Evolutionary conservation across 2,888 invertebrate genomes (phyloP), one percentile per base, ranked within the genome.

Genomic region (Amphimallon solstitiale): DNA sequence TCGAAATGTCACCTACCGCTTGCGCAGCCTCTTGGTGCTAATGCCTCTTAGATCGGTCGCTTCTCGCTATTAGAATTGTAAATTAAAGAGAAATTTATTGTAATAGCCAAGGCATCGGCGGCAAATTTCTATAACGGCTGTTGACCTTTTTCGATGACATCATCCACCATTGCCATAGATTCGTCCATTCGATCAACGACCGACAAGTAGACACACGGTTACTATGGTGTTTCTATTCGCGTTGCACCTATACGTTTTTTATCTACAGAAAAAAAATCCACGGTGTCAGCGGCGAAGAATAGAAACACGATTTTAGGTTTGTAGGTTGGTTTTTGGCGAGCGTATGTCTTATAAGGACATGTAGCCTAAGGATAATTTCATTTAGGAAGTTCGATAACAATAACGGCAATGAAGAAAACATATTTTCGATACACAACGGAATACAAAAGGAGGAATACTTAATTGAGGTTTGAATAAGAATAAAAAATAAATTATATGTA

Each of bases 111-210:
- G 9, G 45, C 19, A 15, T 45, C 17, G 45, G 15, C 17, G 17
- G 10, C 15, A 45, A 45, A 45, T 45, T 45, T 45, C 45, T 45
- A 45, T 45, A 17, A 17, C 45, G 45, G 45, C 45, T 45, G 45
- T 45, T 45, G 45, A 45, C 45, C 45, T 45, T 45, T 45, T 45
- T 17, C 45, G 45, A 45, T 45, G 45, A 45, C 45, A 45, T 45
- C 45, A 45, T 15, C 45, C 17, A 10, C 2, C 45, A 45, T 45
- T 45, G 45, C 45, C 45, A 45, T 45, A 45, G 45, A 19, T 45
- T 45, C 17, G 45, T 19, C 17, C 45, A 29, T 29, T 29, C 29
- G 45, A 45, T 10, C 43, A 17, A 10, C 45, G 45, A 19, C 45
- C 45, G 19, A 45, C 45, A 45, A 17, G 19, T 45, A 6, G 14